Conservation (phyloP, 2,888 invertebrate genomes). For the Pterostichus madidus region DNA sequence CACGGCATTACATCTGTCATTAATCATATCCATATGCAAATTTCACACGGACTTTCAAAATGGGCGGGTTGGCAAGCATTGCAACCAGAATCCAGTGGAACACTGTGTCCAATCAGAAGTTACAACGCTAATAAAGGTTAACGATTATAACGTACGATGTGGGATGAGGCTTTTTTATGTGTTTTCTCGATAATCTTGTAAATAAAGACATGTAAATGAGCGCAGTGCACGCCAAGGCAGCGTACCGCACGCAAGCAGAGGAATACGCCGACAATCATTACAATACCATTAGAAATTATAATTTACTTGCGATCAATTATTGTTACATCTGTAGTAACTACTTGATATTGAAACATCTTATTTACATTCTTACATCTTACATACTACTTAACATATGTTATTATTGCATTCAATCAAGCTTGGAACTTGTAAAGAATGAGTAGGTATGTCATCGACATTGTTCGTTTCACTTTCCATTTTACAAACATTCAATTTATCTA, state of each 20-base stretch:
- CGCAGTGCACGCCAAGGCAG: conserved; percentile 52
- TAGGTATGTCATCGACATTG: too few relatives aligned
- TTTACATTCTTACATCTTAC: not conserved
- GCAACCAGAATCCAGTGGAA: conserved; percentile 49
- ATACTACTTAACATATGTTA: conserved; percentile 1
- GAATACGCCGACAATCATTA: conserved; percentile 6
- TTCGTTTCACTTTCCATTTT: too few relatives aligned
- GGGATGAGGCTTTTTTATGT: conserved; percentile 62
- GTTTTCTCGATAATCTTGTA: conserved; percentile 63
- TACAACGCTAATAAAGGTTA: conserved; percentile 63
- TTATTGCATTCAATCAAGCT: not conserved
- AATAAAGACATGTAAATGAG: conserved; percentile 65
- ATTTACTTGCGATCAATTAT: conserved; percentile 16
- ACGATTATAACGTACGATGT: conserved; percentile 60
- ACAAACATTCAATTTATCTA: too few relatives aligned
- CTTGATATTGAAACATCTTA: conserved; percentile 9
- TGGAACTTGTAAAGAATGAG: not conserved
- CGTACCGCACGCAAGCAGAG: conserved; percentile 52
- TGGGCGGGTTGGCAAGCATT: conserved; percentile 43
- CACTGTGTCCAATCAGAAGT: conserved; percentile 63
- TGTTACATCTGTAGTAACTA: conserved; percentile 24
- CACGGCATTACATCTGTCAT: conserved; percentile 40
- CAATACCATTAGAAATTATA: conserved; percentile 32
- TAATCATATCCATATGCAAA: conserved; percentile 61
- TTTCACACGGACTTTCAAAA: conserved; percentile 56